These are phyloP conservation scores for Cryptotermes secundus DNA, from an alignment of 1,140 invertebrate genomes.

Conservation along the genomic window DNA sequence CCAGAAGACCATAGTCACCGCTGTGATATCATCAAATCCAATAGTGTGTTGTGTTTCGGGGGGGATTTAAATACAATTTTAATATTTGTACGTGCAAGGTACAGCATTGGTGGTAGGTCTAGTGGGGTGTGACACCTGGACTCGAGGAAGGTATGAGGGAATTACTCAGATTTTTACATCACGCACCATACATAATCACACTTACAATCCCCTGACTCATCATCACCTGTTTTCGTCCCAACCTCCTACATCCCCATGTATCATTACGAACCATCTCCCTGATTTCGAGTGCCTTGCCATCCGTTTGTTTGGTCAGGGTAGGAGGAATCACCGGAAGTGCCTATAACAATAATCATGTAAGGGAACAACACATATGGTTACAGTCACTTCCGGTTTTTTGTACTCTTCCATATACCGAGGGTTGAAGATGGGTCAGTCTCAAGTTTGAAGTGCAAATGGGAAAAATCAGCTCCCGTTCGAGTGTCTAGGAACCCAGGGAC, in stretches of 20 bases:
- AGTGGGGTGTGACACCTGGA: background rate
- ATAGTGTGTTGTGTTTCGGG: no score
- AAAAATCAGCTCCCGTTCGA: no score
- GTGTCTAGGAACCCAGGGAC: no score
- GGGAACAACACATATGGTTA: constrained; percentile 16
- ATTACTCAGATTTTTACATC: constrained; percentile 11
- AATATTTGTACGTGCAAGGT: no score
- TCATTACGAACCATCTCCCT: background rate
- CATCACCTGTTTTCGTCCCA: background rate
- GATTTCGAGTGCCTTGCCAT: background rate
- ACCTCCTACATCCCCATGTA: background rate
- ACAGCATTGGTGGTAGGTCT: background rate
- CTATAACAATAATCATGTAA: background rate
- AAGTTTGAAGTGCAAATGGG: no score
- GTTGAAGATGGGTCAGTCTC: no score
- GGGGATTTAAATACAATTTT: no score
- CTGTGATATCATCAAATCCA: no score
- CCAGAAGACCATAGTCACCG: no score
- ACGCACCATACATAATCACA: background rate
- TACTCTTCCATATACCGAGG: no score
- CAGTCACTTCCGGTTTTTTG: no score
- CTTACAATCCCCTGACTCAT: background rate
- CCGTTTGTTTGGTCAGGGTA: background rate
- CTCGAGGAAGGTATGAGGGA: background rate
- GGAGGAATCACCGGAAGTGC: background rate